Conservation (phyloP, 2,888 invertebrate species). For the Andricus curvator region DNA sequence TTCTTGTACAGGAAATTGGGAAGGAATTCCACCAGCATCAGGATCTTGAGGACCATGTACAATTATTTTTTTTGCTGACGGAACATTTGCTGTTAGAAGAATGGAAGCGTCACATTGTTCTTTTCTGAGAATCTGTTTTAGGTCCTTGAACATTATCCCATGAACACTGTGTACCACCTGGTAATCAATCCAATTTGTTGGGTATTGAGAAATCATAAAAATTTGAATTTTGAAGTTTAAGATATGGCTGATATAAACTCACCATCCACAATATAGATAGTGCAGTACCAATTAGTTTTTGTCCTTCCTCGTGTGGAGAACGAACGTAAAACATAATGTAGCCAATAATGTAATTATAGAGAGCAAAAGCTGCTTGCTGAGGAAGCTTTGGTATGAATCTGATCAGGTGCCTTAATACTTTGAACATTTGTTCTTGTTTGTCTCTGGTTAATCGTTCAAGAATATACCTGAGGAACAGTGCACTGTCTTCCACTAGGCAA, state of each 20-base stretch:
- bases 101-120: conserved; percentile 99
- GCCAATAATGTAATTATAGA: conserved; percentile 99
- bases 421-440: conserved; percentile 96
- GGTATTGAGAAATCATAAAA: background rate
- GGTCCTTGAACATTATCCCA: conserved; percentile 99
- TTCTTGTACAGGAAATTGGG: conserved; percentile 98
- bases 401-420: conserved; percentile 93
- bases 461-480: conserved; percentile 96
- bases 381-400: conserved; percentile 95
- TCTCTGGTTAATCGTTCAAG: conserved; percentile 96
- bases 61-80: conserved; percentile 99
- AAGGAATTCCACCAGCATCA: conserved; percentile 96
- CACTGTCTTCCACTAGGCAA: conserved; percentile 98
- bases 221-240: background rate
- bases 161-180: conserved; percentile 98
- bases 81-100: conserved; percentile 98
- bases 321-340: conserved; percentile 99
- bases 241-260: conserved; percentile 62
- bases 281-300: conserved; percentile 96
- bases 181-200: conserved; percentile 48
- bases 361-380: conserved; percentile 97
- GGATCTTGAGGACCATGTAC: conserved; percentile 95
- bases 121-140: conserved; percentile 98
- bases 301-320: conserved; percentile 96
- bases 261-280: conserved; percentile 98